Conservation (phyloP, 2,113 vertebrate genomes). For the Haplochromis vanheusdeni region DNA sequence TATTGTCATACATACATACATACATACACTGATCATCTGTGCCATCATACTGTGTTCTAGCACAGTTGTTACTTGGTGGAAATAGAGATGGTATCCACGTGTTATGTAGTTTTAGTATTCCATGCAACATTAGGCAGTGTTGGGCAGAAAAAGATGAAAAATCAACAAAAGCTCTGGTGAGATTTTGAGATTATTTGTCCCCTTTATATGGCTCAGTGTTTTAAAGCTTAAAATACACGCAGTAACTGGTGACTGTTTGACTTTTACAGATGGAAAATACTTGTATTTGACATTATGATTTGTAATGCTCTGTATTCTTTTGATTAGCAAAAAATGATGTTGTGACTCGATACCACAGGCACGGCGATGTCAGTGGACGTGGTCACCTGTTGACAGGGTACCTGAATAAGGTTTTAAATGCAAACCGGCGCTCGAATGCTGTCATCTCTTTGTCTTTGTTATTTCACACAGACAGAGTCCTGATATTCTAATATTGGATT, state of each 20-base stretch:
- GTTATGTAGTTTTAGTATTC: background rate
- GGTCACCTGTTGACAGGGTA: background rate
- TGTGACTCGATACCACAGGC: background rate
- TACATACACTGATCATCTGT: background rate
- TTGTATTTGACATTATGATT: background rate
- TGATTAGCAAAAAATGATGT: background rate
- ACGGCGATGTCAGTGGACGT: background rate
- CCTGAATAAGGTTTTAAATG: background rate
- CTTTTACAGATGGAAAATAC: background rate
- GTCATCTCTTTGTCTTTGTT: background rate
- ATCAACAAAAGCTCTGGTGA: background rate
- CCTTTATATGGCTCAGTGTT: background rate
- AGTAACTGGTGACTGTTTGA: background rate
- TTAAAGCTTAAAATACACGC: background rate
- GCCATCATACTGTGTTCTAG: background rate
- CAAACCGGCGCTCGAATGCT: background rate
- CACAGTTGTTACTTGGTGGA: background rate
- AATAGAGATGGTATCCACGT: background rate
- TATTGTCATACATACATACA: background rate
- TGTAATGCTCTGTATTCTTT: background rate
- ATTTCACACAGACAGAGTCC: slow-evolving; percentile 3
- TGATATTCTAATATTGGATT: slow-evolving; percentile 29
- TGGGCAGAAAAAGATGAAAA: background rate
- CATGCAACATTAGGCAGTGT: background rate
- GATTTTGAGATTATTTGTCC: background rate